A percentile compares a stretch with the other conserved stretches of the same genome.
Evolutionary conservation across 2,797 vertebrate species (phyloP).

Genomic region (Sebastiscus albofasciatus): DNA sequence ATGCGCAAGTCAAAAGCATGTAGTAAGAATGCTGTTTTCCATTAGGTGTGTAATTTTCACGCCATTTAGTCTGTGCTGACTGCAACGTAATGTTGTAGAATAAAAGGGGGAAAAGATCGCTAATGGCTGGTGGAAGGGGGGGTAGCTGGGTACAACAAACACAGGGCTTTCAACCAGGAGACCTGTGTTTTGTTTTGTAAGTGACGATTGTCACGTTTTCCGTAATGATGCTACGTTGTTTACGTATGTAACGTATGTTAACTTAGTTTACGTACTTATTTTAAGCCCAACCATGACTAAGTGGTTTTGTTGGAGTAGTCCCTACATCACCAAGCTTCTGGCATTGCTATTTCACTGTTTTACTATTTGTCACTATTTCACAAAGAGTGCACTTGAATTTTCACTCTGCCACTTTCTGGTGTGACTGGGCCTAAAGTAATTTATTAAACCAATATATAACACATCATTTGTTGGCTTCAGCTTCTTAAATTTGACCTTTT

Average conservation of each 20-base stretch:
- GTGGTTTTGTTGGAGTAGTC: neutral
- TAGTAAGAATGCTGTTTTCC: too few species aligned
- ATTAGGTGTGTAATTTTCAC: too few species aligned
- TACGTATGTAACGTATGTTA: fast-evolving
- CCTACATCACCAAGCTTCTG: neutral
- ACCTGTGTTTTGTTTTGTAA: too few species aligned
- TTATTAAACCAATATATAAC: neutral
- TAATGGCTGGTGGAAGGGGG: fast-evolving
- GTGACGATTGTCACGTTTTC: too few species aligned
- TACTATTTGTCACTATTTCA: neutral
- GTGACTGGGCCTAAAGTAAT: neutral
- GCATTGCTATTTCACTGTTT: neutral
- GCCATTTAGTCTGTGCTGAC: too few species aligned
- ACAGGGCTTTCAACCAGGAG: too few species aligned
- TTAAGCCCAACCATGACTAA: too few species aligned
- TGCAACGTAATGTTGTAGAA: too few species aligned
- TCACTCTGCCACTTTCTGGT: neutral
- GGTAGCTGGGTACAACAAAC: fast-evolving
- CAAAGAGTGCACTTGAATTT: neutral
- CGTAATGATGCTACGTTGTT: fast-evolving
- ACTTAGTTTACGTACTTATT: too few species aligned
- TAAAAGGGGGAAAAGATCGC: too few species aligned
- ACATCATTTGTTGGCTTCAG: neutral
- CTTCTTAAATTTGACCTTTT: neutral
- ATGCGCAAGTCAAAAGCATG: too few species aligned